phyloP scores from a whole-genome alignment of 2,113 vertebrate species.

The Brachirus orientalis region DNA sequence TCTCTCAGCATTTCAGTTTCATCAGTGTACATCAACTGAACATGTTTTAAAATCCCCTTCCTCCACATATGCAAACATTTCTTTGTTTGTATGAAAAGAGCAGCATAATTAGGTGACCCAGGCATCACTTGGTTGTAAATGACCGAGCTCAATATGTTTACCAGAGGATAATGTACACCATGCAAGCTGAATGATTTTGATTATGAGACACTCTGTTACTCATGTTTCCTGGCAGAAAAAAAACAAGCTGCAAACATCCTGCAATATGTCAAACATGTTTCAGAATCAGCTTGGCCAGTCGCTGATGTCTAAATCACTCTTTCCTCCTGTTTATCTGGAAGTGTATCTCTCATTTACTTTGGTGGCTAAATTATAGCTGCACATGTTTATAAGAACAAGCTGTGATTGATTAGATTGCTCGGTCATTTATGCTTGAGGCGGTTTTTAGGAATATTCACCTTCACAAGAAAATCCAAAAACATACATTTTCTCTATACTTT shows the following conservation, averaged over 20 bases:
- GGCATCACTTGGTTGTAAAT: slow-evolving; percentile 10
- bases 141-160: slow-evolving; percentile 9
- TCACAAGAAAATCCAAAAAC: slow-evolving; percentile 9
- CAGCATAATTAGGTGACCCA: slow-evolving; percentile 3
- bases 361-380: slow-evolving; percentile 46
- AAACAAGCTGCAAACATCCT: slow-evolving; percentile 57
- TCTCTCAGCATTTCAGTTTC: slow-evolving; percentile 13
- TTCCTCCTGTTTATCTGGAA: slow-evolving; percentile 63
- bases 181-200: slow-evolving; percentile 38
- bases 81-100: slow-evolving; percentile 34
- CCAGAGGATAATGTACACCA: slow-evolving; percentile 25
- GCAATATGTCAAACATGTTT: slow-evolving; percentile 50
- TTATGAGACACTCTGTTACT: slow-evolving; percentile 59
- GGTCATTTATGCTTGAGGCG: slow-evolving; percentile 27
- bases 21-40: slow-evolving; percentile 8
- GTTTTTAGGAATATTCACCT: slow-evolving; percentile 5
- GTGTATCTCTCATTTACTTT: slow-evolving; percentile 47
- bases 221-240: slow-evolving; percentile 24
- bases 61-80: slow-evolving; percentile 22
- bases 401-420: slow-evolving; percentile 55
- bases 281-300: slow-evolving; percentile 23
- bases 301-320: slow-evolving; percentile 50
- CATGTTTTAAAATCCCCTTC: slow-evolving; percentile 24
- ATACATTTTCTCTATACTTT: neutral
- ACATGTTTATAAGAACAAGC: slow-evolving; percentile 55